Base-by-base conservation (phyloP, 2,888 invertebrate genomes). In the Acanthoscelides obtectus region DNA sequence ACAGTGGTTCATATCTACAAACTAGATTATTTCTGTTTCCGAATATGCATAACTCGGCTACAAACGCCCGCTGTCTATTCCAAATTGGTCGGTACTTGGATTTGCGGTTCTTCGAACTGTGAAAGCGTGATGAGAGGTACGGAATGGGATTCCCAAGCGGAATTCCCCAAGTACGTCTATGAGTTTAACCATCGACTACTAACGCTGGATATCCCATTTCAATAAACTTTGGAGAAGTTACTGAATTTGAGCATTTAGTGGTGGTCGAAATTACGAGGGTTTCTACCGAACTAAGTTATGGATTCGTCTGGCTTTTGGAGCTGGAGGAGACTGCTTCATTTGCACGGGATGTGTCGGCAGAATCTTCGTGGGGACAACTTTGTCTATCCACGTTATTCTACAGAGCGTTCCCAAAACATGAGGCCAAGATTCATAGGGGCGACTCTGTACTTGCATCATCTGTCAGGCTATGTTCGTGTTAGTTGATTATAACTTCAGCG, bases 151-250 rank as follows among this genome's bases (percentile, higher is more conserved):
- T 45, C 17, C 45, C 45, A 12, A 45, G 17, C 45, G 45, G 45
- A 45, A 45, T 45, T 6, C 12, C 45, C 17, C 45, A 45, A 45
- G 45, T 45, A 45, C 45, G 45, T 45, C 45, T 45, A 45, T 45
- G 45, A 45, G 45, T 73, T 72, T 69, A 71, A 70, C 70, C 71
- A 21, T 68, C 71, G 64, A 73, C 71, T 70, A 70, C 65, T 71
- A 71, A 72, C 71, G 66, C 69, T 20, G 69, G 25, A 71, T 72
- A 70, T 70, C 71, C 66, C 67, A 66, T 70, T 73, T 66, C 71
- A 71, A 72, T 70, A 68, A 73, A 73, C 71, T 73, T 73, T 69
- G 68, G 66, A 68, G 71, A 71, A 71, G 69, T 69, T 71, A 66
- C 25, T 4, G 69, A 69, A 69, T 69, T 69, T 45, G 64, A 69